Percentiles rank a stretch among this genome's conserved stretches.
These are phyloP conservation scores for Campoplex capitator DNA, from an alignment of 2,888 invertebrate genomes.

Conservation along the genomic window DNA sequence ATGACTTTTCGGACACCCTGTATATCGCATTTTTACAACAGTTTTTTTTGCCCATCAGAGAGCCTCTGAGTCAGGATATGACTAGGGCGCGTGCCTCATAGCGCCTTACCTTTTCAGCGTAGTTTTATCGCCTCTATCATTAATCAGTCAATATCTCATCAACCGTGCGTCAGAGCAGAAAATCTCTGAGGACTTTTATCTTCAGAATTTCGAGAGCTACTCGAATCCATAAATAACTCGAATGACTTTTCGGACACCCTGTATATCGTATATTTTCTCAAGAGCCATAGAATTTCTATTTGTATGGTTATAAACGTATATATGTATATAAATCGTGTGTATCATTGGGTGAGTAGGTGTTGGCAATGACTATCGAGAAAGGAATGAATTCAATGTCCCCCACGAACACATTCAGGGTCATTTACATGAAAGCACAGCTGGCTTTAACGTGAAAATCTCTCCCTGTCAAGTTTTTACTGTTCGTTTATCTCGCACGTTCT, in stretches of 20 bases:
- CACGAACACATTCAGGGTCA: constrained; percentile 52
- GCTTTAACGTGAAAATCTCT: constrained; percentile 48
- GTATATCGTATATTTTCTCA: neutral
- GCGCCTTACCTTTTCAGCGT: no score
- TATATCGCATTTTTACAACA: neutral
- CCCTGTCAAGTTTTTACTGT: constrained; percentile 44
- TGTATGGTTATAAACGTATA: constrained; percentile 22
- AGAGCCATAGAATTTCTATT: constrained; percentile 5
- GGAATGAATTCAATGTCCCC: constrained; percentile 65
- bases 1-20: neutral
- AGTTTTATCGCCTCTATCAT: no score
- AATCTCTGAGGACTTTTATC: neutral
- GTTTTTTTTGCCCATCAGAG: no score
- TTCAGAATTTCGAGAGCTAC: neutral
- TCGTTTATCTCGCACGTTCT: constrained; percentile 3
- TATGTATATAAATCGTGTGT: neutral
- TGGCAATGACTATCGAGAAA: constrained; percentile 68
- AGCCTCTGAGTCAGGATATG: no score
- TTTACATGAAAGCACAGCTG: constrained; percentile 65
- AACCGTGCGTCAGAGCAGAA: neutral
- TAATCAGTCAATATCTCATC: no score
- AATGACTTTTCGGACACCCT: constrained; percentile 12
- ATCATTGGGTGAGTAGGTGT: constrained; percentile 57
- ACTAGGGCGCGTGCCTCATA: no score
- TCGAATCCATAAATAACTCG: neutral